Evolutionary conservation across 2,113 vertebrate genomes (phyloP).

Genomic region (Apus apus): DNA sequence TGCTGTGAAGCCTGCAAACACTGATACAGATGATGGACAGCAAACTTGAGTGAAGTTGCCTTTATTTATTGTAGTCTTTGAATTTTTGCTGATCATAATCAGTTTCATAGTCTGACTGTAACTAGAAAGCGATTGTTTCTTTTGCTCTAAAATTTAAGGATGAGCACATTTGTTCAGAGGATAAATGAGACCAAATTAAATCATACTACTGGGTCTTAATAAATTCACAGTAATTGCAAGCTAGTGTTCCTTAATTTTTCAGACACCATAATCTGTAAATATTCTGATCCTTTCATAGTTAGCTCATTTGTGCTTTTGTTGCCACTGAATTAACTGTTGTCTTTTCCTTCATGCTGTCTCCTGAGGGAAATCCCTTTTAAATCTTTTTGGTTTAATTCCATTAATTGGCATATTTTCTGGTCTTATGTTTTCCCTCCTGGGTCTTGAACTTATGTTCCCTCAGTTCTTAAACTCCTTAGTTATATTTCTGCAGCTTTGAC

Average conservation of each 20-base stretch:
- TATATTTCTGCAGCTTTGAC: slow-evolving; percentile 69
- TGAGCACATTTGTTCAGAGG: slow-evolving; percentile 58
- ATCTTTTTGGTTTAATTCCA: slow-evolving; percentile 75
- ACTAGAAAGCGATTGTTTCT: slow-evolving; percentile 62
- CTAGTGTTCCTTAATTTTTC: slow-evolving; percentile 72
- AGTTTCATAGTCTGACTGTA: slow-evolving; percentile 30
- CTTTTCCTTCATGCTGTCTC: slow-evolving; percentile 71
- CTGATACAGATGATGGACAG: slow-evolving; percentile 43
- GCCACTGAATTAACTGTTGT: slow-evolving; percentile 73
- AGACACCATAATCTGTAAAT: slow-evolving; percentile 73
- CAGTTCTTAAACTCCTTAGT: slow-evolving; percentile 65
- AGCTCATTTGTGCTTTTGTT: slow-evolving; percentile 72
- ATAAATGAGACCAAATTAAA: slow-evolving; percentile 58
- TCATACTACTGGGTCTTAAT: slow-evolving; percentile 49
- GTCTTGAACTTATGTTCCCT: slow-evolving; percentile 71
- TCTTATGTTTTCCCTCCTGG: slow-evolving; percentile 67
- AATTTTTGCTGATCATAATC: slow-evolving; percentile 71
- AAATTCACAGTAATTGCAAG: slow-evolving; percentile 69
- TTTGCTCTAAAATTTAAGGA: slow-evolving; percentile 68
- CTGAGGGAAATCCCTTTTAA: slow-evolving; percentile 67
- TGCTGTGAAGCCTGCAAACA: slow-evolving; percentile 19
- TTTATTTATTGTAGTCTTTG: slow-evolving; percentile 53
- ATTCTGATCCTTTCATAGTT: slow-evolving; percentile 67
- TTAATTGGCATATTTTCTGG: slow-evolving; percentile 79
- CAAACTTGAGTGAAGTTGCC: slow-evolving; percentile 36